Evolutionary conservation across 1,140 invertebrate species (phyloP).

Genomic region (Panulirus ornatus): DNA sequence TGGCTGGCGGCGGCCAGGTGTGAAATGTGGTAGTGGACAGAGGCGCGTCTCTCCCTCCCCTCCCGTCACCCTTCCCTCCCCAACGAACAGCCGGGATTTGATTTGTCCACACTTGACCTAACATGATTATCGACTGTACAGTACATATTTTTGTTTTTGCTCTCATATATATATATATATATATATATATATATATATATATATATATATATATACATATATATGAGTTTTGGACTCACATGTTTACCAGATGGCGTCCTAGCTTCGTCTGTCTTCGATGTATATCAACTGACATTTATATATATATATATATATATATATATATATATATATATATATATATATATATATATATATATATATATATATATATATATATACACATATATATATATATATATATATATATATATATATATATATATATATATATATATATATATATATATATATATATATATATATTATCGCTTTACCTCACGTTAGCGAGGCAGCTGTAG

Average conservation of each 20-base stretch:
- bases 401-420: background rate
- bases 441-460: slow-evolving; percentile 12
- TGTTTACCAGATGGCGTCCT: too few species aligned
- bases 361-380: background rate
- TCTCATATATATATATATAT: too few species aligned
- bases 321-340: background rate
- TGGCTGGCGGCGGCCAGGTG: slow-evolving; percentile 29
- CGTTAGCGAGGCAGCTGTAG: too few species aligned
- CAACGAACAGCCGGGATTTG: background rate
- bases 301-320: background rate
- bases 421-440: slow-evolving; percentile 14
- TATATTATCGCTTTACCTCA: too few species aligned
- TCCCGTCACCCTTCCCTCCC: background rate
- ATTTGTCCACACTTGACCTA: background rate
- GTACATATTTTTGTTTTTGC: too few species aligned
- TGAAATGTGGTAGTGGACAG: background rate
- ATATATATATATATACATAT: too few species aligned
- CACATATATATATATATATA: background rate
- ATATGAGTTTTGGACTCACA: too few species aligned
- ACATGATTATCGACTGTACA: too few species aligned
- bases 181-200: too few species aligned
- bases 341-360: background rate
- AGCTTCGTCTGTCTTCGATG: too few species aligned
- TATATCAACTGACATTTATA: too few species aligned
- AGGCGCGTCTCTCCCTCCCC: background rate